Percentiles rank a stretch among this genome's conserved stretches.
phyloP scores from a whole-genome alignment of 30 jellyfish, hydroid and myxozoan genomes.

The Haliclystus octoradiatus region DNA sequence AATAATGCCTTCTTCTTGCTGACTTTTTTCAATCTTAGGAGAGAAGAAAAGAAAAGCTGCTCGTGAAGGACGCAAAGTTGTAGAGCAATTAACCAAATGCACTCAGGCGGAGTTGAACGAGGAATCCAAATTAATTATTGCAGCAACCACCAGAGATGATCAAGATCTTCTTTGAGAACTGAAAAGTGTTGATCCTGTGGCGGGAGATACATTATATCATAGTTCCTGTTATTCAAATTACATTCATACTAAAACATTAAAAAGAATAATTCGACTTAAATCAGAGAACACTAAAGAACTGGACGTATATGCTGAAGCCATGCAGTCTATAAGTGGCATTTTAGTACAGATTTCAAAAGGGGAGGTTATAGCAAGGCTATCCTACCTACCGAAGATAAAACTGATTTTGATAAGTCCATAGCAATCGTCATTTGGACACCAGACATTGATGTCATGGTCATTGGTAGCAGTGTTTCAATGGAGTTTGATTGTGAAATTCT shows the following conservation, averaged over 20 bases:
- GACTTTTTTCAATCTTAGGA: too few relatives aligned
- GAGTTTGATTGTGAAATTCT: too few relatives aligned
- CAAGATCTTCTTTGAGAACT: background rate
- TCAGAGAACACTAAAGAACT: background rate
- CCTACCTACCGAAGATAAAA: background rate
- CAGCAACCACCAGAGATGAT: background rate
- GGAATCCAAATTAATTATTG: background rate
- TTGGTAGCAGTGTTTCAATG: too few relatives aligned
- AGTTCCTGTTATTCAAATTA: background rate
- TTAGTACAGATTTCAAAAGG: background rate
- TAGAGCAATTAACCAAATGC: background rate
- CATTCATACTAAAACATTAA: background rate
- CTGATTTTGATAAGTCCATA: too few relatives aligned
- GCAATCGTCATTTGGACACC: too few relatives aligned
- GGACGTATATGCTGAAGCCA: background rate
- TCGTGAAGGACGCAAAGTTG: background rate
- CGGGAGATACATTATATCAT: background rate
- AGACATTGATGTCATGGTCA: too few relatives aligned
- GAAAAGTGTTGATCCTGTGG: background rate
- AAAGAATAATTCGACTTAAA: background rate
- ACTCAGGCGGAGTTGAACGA: background rate
- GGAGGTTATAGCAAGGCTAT: too few relatives aligned
- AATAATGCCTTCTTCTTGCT: too few relatives aligned
- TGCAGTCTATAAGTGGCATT: background rate
- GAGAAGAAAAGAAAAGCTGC: background rate